Evolutionary conservation across 1,140 invertebrate species (phyloP).

Genomic region (Hyles vespertilio): DNA sequence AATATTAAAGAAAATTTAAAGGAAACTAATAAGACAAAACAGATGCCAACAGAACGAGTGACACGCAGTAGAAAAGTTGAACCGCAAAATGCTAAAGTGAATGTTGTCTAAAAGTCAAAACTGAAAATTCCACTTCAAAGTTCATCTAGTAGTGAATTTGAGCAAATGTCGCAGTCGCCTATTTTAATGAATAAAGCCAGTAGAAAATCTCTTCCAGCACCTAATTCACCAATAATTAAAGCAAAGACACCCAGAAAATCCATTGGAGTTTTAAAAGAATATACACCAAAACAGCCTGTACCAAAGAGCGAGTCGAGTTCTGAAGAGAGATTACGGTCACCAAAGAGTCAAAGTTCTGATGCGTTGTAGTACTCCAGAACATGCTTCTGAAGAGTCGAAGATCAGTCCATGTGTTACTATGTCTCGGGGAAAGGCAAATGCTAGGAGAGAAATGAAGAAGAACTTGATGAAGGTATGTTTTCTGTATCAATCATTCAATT

Average conservation of each 20-base stretch:
- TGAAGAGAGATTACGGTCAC: slow-evolving; percentile 50
- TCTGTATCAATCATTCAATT: too few species aligned
- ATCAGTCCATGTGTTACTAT: slow-evolving; percentile 56
- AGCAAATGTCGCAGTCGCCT: slow-evolving; percentile 12
- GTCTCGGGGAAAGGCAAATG: slow-evolving; percentile 57
- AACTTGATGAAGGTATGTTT: slow-evolving; percentile 48
- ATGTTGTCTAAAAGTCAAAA: not conserved
- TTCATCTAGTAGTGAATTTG: slow-evolving; percentile 22
- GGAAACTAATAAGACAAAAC: slow-evolving; percentile 13
- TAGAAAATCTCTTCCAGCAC: slow-evolving; percentile 12
- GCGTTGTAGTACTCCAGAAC: slow-evolving; percentile 38
- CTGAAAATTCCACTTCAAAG: not conserved
- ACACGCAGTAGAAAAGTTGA: slow-evolving; percentile 2
- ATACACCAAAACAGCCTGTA: slow-evolving; percentile 33
- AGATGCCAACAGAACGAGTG: slow-evolving; percentile 6
- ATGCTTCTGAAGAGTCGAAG: slow-evolving; percentile 33
- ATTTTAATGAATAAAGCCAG: slow-evolving; percentile 5
- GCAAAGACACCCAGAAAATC: slow-evolving; percentile 27
- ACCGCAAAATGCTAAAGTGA: not conserved
- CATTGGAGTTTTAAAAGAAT: slow-evolving; percentile 5
- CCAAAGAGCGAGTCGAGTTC: slow-evolving; percentile 58
- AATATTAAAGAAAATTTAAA: slow-evolving; percentile 4
- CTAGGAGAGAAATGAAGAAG: slow-evolving; percentile 55
- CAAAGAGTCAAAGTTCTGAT: slow-evolving; percentile 27
- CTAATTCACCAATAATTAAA: slow-evolving; percentile 8